Evolutionary conservation across 2,888 invertebrate genomes (phyloP).

Genomic region (Magallana nippona): DNA sequence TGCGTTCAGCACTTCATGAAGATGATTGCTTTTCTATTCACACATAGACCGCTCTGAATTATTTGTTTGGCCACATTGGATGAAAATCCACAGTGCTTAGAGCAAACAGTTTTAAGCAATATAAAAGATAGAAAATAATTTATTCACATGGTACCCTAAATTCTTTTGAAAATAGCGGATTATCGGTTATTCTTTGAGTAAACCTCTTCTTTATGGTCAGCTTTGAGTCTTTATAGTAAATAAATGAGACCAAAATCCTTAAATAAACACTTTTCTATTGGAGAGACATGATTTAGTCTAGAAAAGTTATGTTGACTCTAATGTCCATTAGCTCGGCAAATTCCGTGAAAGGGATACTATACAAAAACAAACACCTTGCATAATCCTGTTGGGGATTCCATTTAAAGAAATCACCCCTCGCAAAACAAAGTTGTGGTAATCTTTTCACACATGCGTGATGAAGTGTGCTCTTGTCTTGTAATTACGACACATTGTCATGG

Average conservation of each 20-base stretch:
- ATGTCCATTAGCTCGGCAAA: slow-evolving; percentile 35
- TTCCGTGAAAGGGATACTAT: slow-evolving; percentile 28
- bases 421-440: slow-evolving; percentile 13
- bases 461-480: slow-evolving; percentile 37
- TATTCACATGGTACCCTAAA: slow-evolving; percentile 33
- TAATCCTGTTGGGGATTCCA: slow-evolving; percentile 22
- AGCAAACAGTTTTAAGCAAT: slow-evolving; percentile 24
- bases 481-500: slow-evolving; percentile 41
- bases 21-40: slow-evolving; percentile 11
- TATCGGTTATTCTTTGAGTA: slow-evolving; percentile 37
- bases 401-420: slow-evolving; percentile 17
- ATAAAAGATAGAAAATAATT: slow-evolving; percentile 32
- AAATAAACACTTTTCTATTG: slow-evolving; percentile 32
- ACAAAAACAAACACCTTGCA: slow-evolving; percentile 27
- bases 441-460: slow-evolving; percentile 40
- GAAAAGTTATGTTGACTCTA: slow-evolving; percentile 37
- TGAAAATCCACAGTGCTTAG: slow-evolving; percentile 21
- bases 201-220: slow-evolving; percentile 23
- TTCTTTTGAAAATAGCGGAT: slow-evolving; percentile 33
- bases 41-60: background rate
- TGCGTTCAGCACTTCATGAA: background rate
- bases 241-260: slow-evolving; percentile 37
- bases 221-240: slow-evolving; percentile 29
- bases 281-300: slow-evolving; percentile 40
- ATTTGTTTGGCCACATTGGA: slow-evolving; percentile 31